Percentiles rank a stretch among this genome's conserved stretches.
Conservation (phyloP, 1,140 invertebrate genomes). For the Helicorthomorpha holstii region DNA sequence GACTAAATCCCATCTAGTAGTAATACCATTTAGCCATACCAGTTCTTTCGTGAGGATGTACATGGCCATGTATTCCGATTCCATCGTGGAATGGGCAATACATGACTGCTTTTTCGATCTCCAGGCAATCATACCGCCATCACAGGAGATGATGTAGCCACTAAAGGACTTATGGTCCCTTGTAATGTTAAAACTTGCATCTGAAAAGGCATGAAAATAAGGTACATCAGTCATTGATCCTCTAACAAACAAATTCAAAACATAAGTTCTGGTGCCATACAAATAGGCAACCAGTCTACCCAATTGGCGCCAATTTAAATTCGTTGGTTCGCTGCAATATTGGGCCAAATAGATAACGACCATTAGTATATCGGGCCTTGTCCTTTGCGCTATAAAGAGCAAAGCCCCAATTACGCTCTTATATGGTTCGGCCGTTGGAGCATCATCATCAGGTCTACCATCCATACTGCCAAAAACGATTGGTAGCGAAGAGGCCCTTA, state of each 20-base stretch:
- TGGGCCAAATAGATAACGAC: conserved; percentile 1
- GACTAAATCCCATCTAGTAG: neutral
- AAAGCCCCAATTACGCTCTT: neutral
- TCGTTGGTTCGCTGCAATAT: neutral
- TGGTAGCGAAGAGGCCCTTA: neutral
- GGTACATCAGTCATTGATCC: neutral
- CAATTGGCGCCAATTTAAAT: neutral
- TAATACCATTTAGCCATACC: neutral
- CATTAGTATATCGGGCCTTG: neutral
- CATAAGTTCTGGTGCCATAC: conserved; percentile 1
- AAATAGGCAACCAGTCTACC: neutral
- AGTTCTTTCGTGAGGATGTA: neutral
- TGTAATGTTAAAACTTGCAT: neutral
- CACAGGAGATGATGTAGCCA: neutral
- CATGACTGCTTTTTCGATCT: neutral
- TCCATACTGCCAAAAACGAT: neutral
- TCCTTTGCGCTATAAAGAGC: neutral
- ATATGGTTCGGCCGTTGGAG: neutral
- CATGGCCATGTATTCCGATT: neutral
- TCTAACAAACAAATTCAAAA: neutral
- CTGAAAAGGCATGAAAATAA: neutral
- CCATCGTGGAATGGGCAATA: neutral
- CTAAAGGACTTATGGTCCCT: neutral
- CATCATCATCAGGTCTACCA: neutral
- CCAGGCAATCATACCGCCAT: neutral